Evolutionary conservation across 2,113 vertebrate species (phyloP), one percentile per base, ranked within the genome.

Genomic region (Varanus komodoensis): DNA sequence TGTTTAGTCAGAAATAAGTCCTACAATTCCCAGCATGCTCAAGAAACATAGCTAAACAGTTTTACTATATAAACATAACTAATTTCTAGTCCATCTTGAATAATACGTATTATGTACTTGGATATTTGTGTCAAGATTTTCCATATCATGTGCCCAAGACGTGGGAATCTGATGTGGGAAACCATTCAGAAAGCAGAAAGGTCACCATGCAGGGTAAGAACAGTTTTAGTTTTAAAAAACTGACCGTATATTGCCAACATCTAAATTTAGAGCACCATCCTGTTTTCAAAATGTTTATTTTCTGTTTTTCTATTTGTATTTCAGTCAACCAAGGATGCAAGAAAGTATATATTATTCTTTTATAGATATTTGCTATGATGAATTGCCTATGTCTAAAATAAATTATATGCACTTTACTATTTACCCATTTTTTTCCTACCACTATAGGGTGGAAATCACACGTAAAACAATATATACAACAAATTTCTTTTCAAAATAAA

Each of bases 151-250:
- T 89, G 50, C 34, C 79, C 67, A 92, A 80, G 79, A 91, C 87
- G 92, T 86, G 83, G 81, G 93, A 96, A 96, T 84, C 82, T 29
- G 86, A 90, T 92, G 94, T 96, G 93, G 92, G 93, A 96, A 97
- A 95, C 71, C 88, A 93, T 87, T 93, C 89, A 86, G 86, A 96
- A 96, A 94, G 91, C 92, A 92, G 93, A 96, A 93, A 96, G 95
- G 96, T 96, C 96, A 95, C 17, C 75, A 4, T 9, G 89, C 83
- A 94, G 92, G 89, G 90, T 92, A 94, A 94, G 73, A 93, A 92
- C 50, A 8, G 77, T 32, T 69, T 93, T 91, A 94, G 94, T 91
- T 44, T 44, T 44, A 96, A 97, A 94, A 90, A 92, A 90, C 82
- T 52, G n/a, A 87, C 38, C 80, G 92, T 69, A 92, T 88, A 86